Evolutionary conservation across 2,797 vertebrate species (phyloP).

Genomic region (Heterohyrax brucei): DNA sequence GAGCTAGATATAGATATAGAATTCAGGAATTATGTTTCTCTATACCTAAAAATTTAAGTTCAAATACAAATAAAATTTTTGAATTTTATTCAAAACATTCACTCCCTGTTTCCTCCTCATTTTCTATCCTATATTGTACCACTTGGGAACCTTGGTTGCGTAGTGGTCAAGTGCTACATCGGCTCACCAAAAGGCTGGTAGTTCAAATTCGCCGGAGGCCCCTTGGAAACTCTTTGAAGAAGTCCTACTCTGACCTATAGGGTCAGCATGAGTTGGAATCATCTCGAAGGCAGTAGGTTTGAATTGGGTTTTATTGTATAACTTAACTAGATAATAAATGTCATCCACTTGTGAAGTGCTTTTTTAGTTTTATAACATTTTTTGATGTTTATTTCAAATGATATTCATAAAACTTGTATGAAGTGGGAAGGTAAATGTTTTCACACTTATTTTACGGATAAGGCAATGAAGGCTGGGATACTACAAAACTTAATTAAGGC

Average conservation of each 20-base stretch:
- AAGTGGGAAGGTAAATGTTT: not conserved
- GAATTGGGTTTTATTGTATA: not conserved
- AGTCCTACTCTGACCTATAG: too few relatives aligned
- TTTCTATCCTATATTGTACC: not conserved
- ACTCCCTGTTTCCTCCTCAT: not conserved
- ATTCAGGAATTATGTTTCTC: not conserved
- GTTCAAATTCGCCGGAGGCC: too few relatives aligned
- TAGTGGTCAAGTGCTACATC: too few relatives aligned
- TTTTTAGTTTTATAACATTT: not conserved
- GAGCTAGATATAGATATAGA: not conserved
- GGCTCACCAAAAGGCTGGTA: too few relatives aligned
- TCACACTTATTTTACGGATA: not conserved
- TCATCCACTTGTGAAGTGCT: not conserved
- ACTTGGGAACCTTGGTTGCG: not conserved
- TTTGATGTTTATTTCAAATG: not conserved
- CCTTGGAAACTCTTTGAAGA: too few relatives aligned
- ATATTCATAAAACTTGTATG: not conserved
- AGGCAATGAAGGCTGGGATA: not conserved
- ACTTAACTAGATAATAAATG: not conserved
- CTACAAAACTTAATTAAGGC: not conserved
- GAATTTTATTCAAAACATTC: not conserved
- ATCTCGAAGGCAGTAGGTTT: too few relatives aligned
- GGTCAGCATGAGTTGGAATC: too few relatives aligned
- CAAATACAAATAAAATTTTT: not conserved
- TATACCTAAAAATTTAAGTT: not conserved